These are phyloP conservation scores for Calameuta pallipes DNA, from an alignment of 2,888 invertebrate species.

Conservation along the genomic window DNA sequence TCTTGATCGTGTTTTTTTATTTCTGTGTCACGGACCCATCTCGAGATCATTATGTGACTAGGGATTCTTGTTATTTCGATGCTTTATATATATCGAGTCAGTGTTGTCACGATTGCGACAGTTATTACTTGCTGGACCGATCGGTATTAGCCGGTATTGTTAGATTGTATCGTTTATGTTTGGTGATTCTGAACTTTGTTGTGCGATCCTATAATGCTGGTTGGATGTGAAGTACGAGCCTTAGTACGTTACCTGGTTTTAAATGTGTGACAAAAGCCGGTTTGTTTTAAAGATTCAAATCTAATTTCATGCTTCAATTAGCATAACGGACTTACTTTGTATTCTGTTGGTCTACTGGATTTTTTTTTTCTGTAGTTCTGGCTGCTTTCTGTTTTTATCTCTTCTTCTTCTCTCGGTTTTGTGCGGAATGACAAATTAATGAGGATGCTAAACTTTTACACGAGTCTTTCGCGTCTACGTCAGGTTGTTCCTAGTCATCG, in stretches of 20 bases:
- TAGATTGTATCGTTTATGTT: background rate
- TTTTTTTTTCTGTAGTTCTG: background rate
- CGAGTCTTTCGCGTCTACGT: background rate
- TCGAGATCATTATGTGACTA: background rate
- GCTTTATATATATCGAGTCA: background rate
- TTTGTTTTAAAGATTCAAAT: background rate
- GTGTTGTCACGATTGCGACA: background rate
- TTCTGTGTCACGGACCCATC: slow-evolving; percentile 33
- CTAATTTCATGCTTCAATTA: background rate
- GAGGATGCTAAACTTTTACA: background rate
- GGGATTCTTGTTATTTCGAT: background rate
- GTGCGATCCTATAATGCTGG: background rate
- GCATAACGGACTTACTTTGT: background rate
- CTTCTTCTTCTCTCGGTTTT: background rate
- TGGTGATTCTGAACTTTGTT: background rate
- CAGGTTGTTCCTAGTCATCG: background rate
- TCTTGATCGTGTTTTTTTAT: slow-evolving; percentile 29
- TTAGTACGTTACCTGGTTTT: background rate
- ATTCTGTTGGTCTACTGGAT: background rate
- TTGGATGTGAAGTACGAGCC: background rate
- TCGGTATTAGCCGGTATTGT: background rate
- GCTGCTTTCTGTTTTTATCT: background rate
- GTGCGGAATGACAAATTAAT: background rate
- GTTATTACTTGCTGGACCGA: background rate
- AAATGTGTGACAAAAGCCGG: background rate